Conservation (phyloP, 2,888 invertebrate species). For the Lamproptera curius region DNA sequence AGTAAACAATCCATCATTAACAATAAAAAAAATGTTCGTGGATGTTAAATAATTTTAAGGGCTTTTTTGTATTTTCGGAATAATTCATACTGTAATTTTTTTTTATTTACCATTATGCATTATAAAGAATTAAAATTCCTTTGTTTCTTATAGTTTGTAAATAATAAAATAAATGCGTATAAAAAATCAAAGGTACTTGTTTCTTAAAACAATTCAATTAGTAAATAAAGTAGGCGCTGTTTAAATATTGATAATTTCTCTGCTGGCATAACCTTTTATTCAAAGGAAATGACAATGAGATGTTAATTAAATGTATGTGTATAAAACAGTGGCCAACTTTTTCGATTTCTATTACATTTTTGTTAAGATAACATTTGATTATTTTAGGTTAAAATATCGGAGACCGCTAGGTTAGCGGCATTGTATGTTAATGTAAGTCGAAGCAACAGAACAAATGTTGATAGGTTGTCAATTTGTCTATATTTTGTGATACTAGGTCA, state of each 20-base stretch:
- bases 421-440: conserved; percentile 52
- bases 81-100: too few relatives aligned
- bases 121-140: too few relatives aligned
- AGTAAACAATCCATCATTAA: too few relatives aligned
- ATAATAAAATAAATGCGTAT: too few relatives aligned
- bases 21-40: too few relatives aligned
- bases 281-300: neutral
- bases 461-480: neutral
- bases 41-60: too few relatives aligned
- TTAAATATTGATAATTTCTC: neutral
- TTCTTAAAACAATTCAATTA: too few relatives aligned
- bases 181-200: too few relatives aligned
- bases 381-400: conserved; percentile 38
- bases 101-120: too few relatives aligned
- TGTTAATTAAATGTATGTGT: conserved; percentile 39
- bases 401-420: conserved; percentile 38
- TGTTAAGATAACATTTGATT: conserved; percentile 27
- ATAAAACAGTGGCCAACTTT: conserved; percentile 35
- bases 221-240: too few relatives aligned
- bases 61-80: too few relatives aligned
- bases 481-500: neutral
- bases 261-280: neutral
- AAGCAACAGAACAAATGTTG: conserved; percentile 3
- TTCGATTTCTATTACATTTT: conserved; percentile 24
- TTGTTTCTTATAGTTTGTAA: too few relatives aligned